These are phyloP conservation scores for Nasua narica DNA, from an alignment of 2,797 vertebrate species.

Conservation along the genomic window DNA sequence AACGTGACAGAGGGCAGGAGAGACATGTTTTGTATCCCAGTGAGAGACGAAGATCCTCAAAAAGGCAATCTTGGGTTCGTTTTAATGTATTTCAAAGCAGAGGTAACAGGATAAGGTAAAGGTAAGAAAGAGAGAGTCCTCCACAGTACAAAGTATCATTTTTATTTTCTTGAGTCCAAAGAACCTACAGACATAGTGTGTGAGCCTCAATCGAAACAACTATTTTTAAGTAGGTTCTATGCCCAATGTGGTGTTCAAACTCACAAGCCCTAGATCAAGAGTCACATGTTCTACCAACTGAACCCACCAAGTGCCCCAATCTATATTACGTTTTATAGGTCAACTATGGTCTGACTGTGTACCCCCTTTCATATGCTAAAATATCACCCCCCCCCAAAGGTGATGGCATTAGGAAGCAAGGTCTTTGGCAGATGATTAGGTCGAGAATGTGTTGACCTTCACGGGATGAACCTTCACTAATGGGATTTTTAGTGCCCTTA, in stretches of 20 bases:
- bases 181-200: background rate
- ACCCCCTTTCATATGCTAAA: background rate
- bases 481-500: background rate
- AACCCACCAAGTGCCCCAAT: background rate
- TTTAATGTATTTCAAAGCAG: conserved; percentile 27
- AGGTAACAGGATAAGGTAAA: background rate
- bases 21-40: background rate
- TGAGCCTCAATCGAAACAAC: background rate
- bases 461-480: background rate
- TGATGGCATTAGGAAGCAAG: background rate
- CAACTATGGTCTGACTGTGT: background rate
- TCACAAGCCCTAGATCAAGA: background rate
- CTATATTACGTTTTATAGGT: background rate
- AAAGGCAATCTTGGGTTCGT: background rate
- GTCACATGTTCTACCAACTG: background rate
- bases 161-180: background rate
- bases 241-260: background rate
- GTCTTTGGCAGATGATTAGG: background rate
- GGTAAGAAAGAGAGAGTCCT: background rate
- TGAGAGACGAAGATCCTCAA: background rate
- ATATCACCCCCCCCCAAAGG: background rate
- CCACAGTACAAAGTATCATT: background rate
- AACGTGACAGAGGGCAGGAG: background rate
- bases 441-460: background rate
- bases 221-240: background rate